Base-by-base conservation (phyloP, 2,797 vertebrate genomes). In the Alauda arvensis region DNA sequence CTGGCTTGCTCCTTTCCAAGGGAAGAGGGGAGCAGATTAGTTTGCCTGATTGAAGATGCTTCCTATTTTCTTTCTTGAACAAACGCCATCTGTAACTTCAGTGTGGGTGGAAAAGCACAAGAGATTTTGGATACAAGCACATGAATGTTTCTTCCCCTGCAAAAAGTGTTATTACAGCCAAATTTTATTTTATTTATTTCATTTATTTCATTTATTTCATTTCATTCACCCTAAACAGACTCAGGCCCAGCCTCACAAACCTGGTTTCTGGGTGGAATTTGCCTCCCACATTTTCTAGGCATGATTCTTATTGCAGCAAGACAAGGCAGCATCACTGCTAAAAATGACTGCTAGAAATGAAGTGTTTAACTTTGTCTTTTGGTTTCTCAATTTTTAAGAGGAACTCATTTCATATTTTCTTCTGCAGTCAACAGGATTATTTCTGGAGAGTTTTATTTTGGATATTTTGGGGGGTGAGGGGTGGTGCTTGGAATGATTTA, bases 201-300 rank as follows among this genome's bases (percentile, higher is more conserved):
- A n/a, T n/a, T n/a, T n/a, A n/a, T n/a, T n/a, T n/a, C n/a, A n/a
- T n/a, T n/a, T n/a, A n/a, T n/a, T n/a, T n/a, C n/a, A n/a, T n/a
- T n/a, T n/a, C n/a, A n/a, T n/a, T n/a, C n/a, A 39, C 14, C 9
- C 48, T 75, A 51, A 77, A 51, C 0, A 0, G 21, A 20, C 48
- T 69, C 25, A 70, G 28, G 14, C 49, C 45, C 78, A 37, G 49
- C 2, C 34, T 88, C 49, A 74, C 39, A 61, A 69, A 43, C 4
- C 9, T 63, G 26, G 11, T 42, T n/a, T 33, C 11, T 16, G 7
- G 7, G 31, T 68, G 8, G 39, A 72, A 72, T 70, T 77, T 79
- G 6, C 23, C 34, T 62, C 9, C 21, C 5, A 9, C 2, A 1
- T 81, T 42, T 81, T 77, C 34, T 65, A 86, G 40, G 18, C 23